Percentiles rank a stretch among this genome's conserved stretches.
phyloP scores from a whole-genome alignment of 2,113 vertebrate species.

The Vombatus ursinus region DNA sequence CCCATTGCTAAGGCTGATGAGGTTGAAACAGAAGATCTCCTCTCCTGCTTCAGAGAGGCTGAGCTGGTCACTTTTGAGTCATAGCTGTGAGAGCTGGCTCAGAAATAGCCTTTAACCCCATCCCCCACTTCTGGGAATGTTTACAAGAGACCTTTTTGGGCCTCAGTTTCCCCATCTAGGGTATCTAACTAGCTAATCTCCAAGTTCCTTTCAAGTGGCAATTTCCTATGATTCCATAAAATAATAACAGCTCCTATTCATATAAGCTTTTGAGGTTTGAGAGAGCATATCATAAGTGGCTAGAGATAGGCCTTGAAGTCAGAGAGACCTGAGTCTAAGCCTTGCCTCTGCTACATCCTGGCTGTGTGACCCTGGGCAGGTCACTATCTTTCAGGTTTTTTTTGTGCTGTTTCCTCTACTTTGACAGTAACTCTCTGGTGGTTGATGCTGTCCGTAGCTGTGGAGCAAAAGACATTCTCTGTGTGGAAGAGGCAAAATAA shows the following conservation, averaged over 20 bases:
- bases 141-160: neutral
- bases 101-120: conserved; percentile 33
- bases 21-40: conserved; percentile 71
- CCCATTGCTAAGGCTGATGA: conserved; percentile 72
- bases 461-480: too few species aligned
- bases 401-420: too few species aligned
- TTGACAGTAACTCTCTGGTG: too few species aligned
- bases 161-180: conserved; percentile 12
- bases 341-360: too few species aligned
- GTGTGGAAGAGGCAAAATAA: too few species aligned
- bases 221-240: neutral
- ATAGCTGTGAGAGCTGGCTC: conserved; percentile 52
- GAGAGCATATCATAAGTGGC: too few species aligned
- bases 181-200: neutral
- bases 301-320: too few species aligned
- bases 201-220: neutral
- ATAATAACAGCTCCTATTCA: neutral
- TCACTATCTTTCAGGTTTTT: too few species aligned
- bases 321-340: too few species aligned
- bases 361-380: too few species aligned
- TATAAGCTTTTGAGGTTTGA: neutral
- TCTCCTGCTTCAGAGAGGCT: conserved; percentile 65
- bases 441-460: too few species aligned
- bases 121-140: conserved; percentile 37
- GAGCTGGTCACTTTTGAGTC: conserved; percentile 63